These are phyloP conservation scores for Lacerta agilis DNA, from an alignment of 2,797 vertebrate species.

Conservation along the genomic window DNA sequence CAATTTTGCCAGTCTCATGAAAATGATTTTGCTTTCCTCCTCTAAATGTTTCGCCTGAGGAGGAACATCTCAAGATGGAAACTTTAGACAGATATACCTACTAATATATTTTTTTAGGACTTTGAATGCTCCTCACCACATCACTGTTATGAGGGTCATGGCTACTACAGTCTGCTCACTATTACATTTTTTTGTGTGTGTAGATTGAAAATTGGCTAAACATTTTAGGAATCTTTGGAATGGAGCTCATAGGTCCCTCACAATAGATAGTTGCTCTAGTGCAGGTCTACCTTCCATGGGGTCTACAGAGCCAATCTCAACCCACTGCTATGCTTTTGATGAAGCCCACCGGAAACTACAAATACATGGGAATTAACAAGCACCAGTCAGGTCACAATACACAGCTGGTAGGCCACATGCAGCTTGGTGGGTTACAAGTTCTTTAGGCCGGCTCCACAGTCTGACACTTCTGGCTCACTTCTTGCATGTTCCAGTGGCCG, in stretches of 20 bases:
- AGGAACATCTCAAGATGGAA: too few relatives aligned
- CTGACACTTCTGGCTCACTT: not conserved
- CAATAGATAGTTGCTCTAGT: not conserved
- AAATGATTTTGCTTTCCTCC: too few relatives aligned
- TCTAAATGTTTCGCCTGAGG: too few relatives aligned
- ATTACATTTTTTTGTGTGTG: not conserved
- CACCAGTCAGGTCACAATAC: not conserved
- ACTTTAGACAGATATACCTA: too few relatives aligned
- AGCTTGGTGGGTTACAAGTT: not conserved
- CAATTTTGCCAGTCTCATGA: too few relatives aligned
- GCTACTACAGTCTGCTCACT: not conserved
- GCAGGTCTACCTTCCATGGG: not conserved
- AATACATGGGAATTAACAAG: not conserved
- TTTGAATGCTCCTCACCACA: too few relatives aligned
- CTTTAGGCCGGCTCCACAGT: not conserved
- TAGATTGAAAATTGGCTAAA: not conserved
- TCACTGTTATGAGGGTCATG: too few relatives aligned
- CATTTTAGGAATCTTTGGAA: not conserved
- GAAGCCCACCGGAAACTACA: not conserved
- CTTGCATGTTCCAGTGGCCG: not conserved
- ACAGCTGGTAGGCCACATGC: not conserved
- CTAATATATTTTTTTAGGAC: too few relatives aligned
- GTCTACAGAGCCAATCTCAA: not conserved
- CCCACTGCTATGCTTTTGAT: not conserved
- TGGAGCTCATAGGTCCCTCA: not conserved